Base-by-base conservation (phyloP, 2,113 vertebrate species). In the Megaceryle torquata region DNA sequence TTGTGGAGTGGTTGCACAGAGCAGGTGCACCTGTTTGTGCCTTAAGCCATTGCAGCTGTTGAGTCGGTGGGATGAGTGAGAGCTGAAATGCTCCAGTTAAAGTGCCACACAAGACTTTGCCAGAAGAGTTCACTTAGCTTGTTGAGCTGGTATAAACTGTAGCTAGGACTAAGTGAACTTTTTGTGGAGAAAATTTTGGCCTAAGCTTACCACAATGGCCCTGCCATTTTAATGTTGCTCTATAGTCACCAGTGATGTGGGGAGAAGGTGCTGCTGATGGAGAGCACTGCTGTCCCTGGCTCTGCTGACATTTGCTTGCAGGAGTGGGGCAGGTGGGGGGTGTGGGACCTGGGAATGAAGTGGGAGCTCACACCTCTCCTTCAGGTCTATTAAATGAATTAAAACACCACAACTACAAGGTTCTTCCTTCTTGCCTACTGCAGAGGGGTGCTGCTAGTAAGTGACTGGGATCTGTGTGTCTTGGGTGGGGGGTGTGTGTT, bases 361-460 rank as follows among this genome's bases (percentile, higher is more conserved):
- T 59, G 26, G 48, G 25, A 78, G n/a, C 29, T 9, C 20, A 3
- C 10, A 11, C 9, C n/a, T 31, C 43, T 75, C 50, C 37, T 79
- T 35, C 25, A 31, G 14, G 10, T 17, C 39, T 70, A 4, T 26
- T 65, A 53, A 48, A 37, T 31, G 17, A 46, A 26, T 22, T 5
- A 57, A 48, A 11, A 13, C 31, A 10, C 3, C 5, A 15, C 0
- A 1, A 13, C 22, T 59, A 5, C 1, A 9, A 59, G 22, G 5
- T 53, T 1, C 2, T 21, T 4, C 7, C 29, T 70, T 21, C 19
- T 20, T 77, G 16, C 4, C 41, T 1, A 1, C 8, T 31, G 37
- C 0, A 10, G 19, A 56, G 39, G 29, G 18, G 13, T 17, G 15
- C 16, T 69, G 6, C 22, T n/a, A 74, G 51, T 56, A 22, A 61